Base-by-base conservation (phyloP, 2,888 invertebrate species). In the Rotaria magnacalcarata region DNA sequence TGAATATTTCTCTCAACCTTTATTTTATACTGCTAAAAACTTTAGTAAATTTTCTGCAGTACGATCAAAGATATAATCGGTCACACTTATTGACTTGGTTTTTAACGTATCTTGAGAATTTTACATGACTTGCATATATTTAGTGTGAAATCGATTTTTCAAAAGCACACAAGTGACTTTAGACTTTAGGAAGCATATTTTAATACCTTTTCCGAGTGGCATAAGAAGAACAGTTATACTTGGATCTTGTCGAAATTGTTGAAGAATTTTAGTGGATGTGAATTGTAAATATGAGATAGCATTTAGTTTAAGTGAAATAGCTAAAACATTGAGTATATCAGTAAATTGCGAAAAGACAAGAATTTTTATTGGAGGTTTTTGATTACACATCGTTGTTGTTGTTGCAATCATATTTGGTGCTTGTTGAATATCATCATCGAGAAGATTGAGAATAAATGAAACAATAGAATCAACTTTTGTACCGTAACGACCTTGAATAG, bases 281-380 rank as follows among this genome's bases (percentile, higher is more conserved):
- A 75, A 75, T 10, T 75, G 75, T 43, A 75, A n/a, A 75, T 43
- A 43, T 24, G 75, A 75, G 19, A 75, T 47, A n/a, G 75, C 75
- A 43, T 75, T 75, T 0, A 47, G n/a, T 75, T 47, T 75, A 21
- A 75, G n/a, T n/a, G 75, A 75, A 24, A n/a, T 75, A 21, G 43
- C 75, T 24, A 75, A 24, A 75, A 75, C 47, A 75, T 41, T 43
- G 47, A 75, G 75, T 3, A 75, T 11, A n/a, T 75, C 75, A 24
- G 21, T 75, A 21, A 41, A 75, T 75, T 75, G 75, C 8, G 75
- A 75, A 75, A 75, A 75, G 7, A 75, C 47, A 43, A 75, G 47
- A 75, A 75, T 75, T 75, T 75, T 75, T 27, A 75, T 4, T 10
- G 75, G 75, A 75, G 75, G 47, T 10, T 75, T 41, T 7, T 7